Evolutionary conservation across 2,888 invertebrate genomes (phyloP).

Genomic region (Autographa gamma): DNA sequence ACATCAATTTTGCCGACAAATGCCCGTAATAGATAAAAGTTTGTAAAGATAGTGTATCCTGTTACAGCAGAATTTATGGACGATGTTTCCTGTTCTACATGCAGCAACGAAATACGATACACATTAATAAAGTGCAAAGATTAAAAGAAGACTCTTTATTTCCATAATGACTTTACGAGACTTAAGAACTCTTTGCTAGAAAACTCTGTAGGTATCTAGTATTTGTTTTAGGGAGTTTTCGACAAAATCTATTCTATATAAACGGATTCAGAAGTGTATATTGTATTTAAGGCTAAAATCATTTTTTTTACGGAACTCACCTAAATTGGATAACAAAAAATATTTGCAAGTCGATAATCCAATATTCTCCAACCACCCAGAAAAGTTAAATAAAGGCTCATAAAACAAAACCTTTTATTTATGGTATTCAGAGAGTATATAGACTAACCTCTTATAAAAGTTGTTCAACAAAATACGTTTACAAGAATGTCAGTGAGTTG

Average conservation of each 20-base stretch:
- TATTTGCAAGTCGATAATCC: background rate
- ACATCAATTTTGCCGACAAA: constrained; percentile 60
- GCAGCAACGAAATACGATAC: constrained; percentile 34
- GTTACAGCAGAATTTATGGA: constrained; percentile 57
- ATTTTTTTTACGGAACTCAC: no score
- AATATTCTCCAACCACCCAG: background rate
- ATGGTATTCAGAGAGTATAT: constrained; percentile 37
- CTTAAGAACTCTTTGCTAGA: no score
- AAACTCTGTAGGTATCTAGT: no score
- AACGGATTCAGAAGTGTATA: no score
- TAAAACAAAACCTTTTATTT: constrained; percentile 27
- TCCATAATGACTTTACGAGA: no score
- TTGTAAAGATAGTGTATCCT: constrained; percentile 58
- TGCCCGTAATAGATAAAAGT: constrained; percentile 59
- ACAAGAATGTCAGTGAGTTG: constrained; percentile 49
- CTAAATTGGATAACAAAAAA: background rate
- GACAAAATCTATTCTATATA: no score
- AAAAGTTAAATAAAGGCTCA: background rate
- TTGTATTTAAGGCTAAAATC: no score
- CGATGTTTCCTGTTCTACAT: constrained; percentile 53
- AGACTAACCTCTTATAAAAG: constrained; percentile 49
- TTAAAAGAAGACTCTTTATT: constrained; percentile 30
- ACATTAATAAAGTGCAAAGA: constrained; percentile 35
- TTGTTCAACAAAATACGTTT: constrained; percentile 48
- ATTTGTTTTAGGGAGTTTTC: no score